Evolutionary conservation across 2,113 vertebrate genomes (phyloP), one percentile per base, ranked within the genome.

Genomic region (Hoplias malabaricus): DNA sequence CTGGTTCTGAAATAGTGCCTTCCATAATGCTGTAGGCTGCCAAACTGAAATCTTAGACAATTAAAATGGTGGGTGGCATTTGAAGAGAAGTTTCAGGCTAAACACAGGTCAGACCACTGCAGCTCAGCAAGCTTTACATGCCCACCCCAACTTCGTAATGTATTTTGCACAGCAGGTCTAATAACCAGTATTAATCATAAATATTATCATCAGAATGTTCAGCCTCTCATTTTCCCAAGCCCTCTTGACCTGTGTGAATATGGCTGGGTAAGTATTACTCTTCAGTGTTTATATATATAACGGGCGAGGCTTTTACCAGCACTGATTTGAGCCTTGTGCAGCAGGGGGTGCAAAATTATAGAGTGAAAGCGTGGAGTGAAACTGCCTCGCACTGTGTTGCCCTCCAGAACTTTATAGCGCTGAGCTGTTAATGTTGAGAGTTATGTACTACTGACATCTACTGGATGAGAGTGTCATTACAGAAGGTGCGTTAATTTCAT

Each of bases 121-220:
- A 36, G 31, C 31, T 19, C 33, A 61, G 57, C 57, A 53, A 21
- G 48, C 48, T 6, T 21, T 8, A 4, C 12, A 2, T 21, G n/a
- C n/a, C 21, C n/a, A 21, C 48, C 48, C 9, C 7, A 53, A 23
- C 48, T 23, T 48, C 27, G 16, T 5, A 1, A 59, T 27, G 27
- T 59, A 29, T 59, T 59, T 25, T 61, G 57, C 31, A 9, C 57
- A 36, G 19, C 59, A 36, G 19, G 34, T 19, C 9, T 63, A 63
- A 63, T 63, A 63, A 63, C 59, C 21, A 33, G 16, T 63, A 63
- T 63, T 63, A 63, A 63, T 63, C 59, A 10, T 63, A 63, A 63
- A 63, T 36, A 63, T 23, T 2, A 53, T 53, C 48, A 53, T 53
- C 48, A 21, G 48, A 23, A 53, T 23, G 2, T 4, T 23, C 9